Percentiles rank a stretch among this genome's conserved stretches.
Evolutionary conservation across 53 echinoderm and acorn worm genomes (phyloP).

Genomic region (Luidia sarsii): DNA sequence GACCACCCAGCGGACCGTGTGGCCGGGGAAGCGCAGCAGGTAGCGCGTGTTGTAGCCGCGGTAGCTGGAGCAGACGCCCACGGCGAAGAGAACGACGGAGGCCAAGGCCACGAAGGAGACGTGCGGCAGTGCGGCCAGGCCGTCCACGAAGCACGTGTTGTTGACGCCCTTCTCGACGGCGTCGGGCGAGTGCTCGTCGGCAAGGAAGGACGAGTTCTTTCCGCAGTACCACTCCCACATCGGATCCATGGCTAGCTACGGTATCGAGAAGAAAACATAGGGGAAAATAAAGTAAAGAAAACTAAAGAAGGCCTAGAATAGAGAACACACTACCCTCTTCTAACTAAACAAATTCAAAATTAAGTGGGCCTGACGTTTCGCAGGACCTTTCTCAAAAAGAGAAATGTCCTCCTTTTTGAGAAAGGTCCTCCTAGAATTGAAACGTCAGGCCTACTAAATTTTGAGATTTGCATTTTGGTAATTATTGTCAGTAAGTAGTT

Average conservation of each 20-base stretch:
- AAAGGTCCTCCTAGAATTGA: too few species aligned
- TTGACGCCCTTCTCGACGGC: constrained; percentile 1
- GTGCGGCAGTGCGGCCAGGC: constrained; percentile 63
- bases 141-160: constrained; percentile 83
- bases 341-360: too few species aligned
- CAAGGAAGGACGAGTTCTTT: constrained; percentile 61
- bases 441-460: too few species aligned
- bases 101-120: constrained; percentile 60
- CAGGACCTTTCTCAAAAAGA: too few species aligned
- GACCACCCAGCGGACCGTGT: constrained; percentile 76
- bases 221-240: constrained; percentile 80
- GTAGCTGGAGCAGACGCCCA: constrained; percentile 65
- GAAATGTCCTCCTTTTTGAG: too few species aligned
- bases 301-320: neutral
- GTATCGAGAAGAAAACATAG: neutral
- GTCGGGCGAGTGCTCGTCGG: too few species aligned
- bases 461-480: too few species aligned
- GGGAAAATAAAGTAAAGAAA: neutral
- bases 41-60: constrained; percentile 56
- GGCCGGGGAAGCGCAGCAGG: constrained; percentile 73
- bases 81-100: constrained; percentile 47
- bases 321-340: too few species aligned
- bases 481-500: too few species aligned
- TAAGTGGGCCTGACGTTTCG: too few species aligned
- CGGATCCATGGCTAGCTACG: constrained; percentile 17